Evolutionary conservation across 2,113 vertebrate species (phyloP).

Genomic region (Sinocyclocheilus rhinocerous): DNA sequence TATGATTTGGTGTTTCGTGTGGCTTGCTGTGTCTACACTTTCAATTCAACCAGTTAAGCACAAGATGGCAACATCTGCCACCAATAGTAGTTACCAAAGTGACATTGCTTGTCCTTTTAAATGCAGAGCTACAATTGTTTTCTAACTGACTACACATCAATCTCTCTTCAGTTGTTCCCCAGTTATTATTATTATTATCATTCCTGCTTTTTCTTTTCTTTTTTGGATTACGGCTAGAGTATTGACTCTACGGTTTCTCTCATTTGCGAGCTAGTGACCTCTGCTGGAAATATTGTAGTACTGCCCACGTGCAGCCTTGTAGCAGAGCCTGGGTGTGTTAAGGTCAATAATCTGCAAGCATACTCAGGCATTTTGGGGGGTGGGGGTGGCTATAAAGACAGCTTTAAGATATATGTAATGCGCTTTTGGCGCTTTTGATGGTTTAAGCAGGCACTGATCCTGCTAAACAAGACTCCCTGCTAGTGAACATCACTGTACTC

Average conservation of each 20-base stretch:
- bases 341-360: conserved; percentile 47
- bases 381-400: conserved; percentile 46
- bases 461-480: conserved; percentile 42
- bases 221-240: conserved; percentile 64
- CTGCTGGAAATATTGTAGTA: conserved; percentile 67
- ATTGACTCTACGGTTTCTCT: conserved; percentile 32
- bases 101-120: conserved; percentile 52
- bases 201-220: conserved; percentile 21
- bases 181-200: not conserved
- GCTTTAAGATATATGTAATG: conserved; percentile 57
- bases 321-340: conserved; percentile 45
- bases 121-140: conserved; percentile 10
- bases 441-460: conserved; percentile 21
- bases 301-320: conserved; percentile 37
- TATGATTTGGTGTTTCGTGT: not conserved
- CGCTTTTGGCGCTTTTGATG: conserved; percentile 6
- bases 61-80: conserved; percentile 53
- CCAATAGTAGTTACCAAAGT: conserved; percentile 69
- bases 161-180: not conserved
- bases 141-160: conserved; percentile 41
- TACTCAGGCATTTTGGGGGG: conserved; percentile 61
- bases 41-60: conserved; percentile 65
- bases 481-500: conserved; percentile 48
- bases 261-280: conserved; percentile 62
- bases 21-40: conserved; percentile 44